Conservation (phyloP, 2,888 invertebrate species). For the Eutolmus rufibarbis region DNA sequence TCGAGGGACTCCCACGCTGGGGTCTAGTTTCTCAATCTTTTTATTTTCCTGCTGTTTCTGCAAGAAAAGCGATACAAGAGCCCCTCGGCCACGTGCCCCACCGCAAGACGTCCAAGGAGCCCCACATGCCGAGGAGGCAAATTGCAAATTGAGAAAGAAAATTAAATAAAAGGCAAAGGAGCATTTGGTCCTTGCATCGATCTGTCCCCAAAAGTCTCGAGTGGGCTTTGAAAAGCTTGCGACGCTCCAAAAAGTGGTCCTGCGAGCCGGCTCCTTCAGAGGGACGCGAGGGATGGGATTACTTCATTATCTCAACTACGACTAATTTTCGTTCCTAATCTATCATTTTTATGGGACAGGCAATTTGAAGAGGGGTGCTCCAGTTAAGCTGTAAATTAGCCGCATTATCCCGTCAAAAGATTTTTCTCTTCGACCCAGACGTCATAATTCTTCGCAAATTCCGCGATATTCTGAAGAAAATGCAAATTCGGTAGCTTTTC, state of each 20-base stretch:
- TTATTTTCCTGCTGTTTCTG: not conserved
- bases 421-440: not conserved
- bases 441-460: not conserved
- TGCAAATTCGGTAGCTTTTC: not conserved
- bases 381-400: not conserved
- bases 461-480: not conserved
- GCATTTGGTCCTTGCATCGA: not conserved
- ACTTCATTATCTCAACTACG: not conserved
- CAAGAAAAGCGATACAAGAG: not conserved
- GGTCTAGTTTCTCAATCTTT: not conserved
- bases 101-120: not conserved
- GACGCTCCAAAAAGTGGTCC: not conserved
- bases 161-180: not conserved
- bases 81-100: not conserved
- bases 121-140: not conserved
- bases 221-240: not conserved
- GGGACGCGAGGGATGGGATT: not conserved
- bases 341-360: conserved; percentile 21
- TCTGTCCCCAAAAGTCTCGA: not conserved
- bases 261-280: not conserved
- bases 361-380: not conserved
- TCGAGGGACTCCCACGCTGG: not conserved
- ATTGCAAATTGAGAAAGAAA: not conserved
- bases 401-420: not conserved
- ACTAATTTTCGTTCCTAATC: not conserved